These are phyloP conservation scores for Scopus umbretta DNA, from an alignment of 2,113 vertebrate species.

Conservation along the genomic window DNA sequence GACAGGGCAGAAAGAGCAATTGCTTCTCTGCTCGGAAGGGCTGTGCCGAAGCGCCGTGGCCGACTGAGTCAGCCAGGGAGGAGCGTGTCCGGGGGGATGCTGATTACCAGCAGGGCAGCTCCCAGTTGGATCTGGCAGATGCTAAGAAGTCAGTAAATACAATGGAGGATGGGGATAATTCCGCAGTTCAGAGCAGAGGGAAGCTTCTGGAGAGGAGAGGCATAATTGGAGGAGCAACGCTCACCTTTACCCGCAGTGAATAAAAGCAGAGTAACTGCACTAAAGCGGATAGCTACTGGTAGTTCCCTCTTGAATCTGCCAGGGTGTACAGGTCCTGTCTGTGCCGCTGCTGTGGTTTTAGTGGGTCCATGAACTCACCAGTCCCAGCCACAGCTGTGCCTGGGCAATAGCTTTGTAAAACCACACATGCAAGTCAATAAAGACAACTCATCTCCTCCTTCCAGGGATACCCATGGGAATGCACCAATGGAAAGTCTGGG, in stretches of 20 bases:
- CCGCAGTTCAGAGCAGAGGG: neutral
- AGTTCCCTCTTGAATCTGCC: neutral
- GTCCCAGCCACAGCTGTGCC: neutral
- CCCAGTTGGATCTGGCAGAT: neutral
- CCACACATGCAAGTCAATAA: neutral
- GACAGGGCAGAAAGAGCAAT: constrained; percentile 46
- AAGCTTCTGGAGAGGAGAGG: neutral
- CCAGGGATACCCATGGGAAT: neutral
- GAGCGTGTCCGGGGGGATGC: neutral
- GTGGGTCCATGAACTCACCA: neutral
- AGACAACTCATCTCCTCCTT: neutral
- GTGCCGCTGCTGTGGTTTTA: neutral
- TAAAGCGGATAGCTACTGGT: neutral
- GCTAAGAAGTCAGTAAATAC: neutral
- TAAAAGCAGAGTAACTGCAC: neutral
- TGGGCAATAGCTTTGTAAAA: neutral
- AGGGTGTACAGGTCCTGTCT: neutral
- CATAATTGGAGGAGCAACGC: neutral
- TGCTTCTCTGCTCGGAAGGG: constrained; percentile 2
- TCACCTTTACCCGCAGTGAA: neutral
- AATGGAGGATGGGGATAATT: neutral
- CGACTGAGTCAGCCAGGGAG: constrained; percentile 42
- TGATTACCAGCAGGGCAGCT: constrained; percentile 17
- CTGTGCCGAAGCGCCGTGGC: neutral
- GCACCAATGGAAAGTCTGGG: neutral